These are phyloP conservation scores for Antitype chi DNA, from an alignment of 2,888 invertebrate species.

Conservation along the genomic window DNA sequence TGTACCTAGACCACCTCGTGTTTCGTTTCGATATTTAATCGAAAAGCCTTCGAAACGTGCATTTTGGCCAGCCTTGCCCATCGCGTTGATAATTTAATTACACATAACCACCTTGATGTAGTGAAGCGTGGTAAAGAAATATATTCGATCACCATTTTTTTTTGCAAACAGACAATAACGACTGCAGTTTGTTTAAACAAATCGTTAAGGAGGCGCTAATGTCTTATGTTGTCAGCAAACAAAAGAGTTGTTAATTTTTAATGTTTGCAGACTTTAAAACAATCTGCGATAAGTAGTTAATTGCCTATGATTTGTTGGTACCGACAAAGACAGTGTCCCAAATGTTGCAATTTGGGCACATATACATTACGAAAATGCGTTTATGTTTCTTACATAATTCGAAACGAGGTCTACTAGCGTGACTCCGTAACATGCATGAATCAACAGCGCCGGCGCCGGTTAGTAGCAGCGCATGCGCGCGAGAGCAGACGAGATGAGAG, in stretches of 20 bases:
- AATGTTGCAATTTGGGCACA: constrained; percentile 68
- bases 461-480: constrained; percentile 24
- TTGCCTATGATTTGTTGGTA: constrained; percentile 38
- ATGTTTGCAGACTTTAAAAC: constrained; percentile 15
- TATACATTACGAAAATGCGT: constrained; percentile 68
- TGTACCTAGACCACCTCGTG: background rate
- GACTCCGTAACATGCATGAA: constrained; percentile 60
- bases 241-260: constrained; percentile 27
- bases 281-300: constrained; percentile 18
- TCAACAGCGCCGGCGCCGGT: constrained; percentile 35
- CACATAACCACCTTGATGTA: constrained; percentile 10
- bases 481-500: constrained; percentile 23
- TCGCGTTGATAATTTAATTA: constrained; percentile 17
- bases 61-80: constrained; percentile 17
- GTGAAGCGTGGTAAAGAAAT: constrained; percentile 1
- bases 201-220: constrained; percentile 25
- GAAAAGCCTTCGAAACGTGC: constrained; percentile 5
- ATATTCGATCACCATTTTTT: background rate
- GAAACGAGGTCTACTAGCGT: constrained; percentile 61
- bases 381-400: constrained; percentile 68
- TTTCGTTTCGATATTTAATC: constrained; percentile 19
- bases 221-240: constrained; percentile 18
- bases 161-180: background rate
- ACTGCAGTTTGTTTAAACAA: constrained; percentile 11
- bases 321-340: constrained; percentile 54